Conservation (phyloP, 2,888 invertebrate genomes). For the Pteria penguin region DNA sequence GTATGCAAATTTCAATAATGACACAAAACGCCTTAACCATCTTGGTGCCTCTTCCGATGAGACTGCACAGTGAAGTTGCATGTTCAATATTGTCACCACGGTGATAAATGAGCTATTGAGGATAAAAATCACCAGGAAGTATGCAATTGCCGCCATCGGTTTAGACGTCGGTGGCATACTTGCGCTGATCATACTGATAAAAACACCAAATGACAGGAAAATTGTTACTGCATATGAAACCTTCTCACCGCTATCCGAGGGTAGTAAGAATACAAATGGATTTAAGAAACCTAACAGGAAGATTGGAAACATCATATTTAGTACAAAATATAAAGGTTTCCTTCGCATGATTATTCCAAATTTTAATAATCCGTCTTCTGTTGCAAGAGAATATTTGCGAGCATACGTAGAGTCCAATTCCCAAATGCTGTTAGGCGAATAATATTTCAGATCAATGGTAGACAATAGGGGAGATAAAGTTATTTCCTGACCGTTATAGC, state of each 20-base stretch:
- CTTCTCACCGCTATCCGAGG: background rate
- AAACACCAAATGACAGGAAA: background rate
- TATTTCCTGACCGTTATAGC: background rate
- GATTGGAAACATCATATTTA: background rate
- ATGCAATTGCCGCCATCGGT: background rate
- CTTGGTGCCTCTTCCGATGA: background rate
- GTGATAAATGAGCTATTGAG: background rate
- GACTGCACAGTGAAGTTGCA: background rate
- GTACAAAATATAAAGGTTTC: background rate
- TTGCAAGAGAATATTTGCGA: background rate
- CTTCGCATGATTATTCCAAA: background rate
- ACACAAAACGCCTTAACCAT: background rate
- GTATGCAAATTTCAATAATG: background rate
- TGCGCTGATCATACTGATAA: background rate
- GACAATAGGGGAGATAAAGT: background rate
- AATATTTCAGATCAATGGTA: background rate
- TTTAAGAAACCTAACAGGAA: background rate
- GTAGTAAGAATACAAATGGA: background rate
- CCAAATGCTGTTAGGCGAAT: background rate
- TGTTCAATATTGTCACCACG: background rate
- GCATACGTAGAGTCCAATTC: background rate
- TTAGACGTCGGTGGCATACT: background rate
- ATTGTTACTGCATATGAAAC: background rate
- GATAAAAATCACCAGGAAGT: background rate
- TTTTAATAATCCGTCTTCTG: background rate